Conservation (phyloP, 2,888 invertebrate genomes). For the Macrophya alboannulata region DNA sequence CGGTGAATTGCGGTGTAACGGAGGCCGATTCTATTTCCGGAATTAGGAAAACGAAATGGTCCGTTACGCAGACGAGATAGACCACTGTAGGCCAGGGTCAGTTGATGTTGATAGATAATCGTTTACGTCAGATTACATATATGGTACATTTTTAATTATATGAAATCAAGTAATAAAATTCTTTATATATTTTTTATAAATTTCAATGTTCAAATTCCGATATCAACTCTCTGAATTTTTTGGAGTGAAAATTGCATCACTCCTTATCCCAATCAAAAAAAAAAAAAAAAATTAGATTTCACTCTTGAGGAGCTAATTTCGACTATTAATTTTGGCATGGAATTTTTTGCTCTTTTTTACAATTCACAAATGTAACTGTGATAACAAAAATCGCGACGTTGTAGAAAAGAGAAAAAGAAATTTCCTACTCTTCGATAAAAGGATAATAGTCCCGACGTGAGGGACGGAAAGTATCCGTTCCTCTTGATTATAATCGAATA, state of each 20-base stretch:
- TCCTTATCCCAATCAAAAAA: no score
- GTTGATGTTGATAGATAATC: not conserved
- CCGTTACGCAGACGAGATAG: not conserved
- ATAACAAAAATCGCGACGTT: not conserved
- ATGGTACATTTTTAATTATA: no score
- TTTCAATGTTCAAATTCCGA: no score
- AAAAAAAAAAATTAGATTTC: no score
- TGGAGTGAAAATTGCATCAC: not conserved
- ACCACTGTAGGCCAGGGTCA: not conserved
- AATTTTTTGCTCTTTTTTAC: no score
- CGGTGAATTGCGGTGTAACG: constrained; percentile 46
- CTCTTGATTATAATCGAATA: constrained; percentile 24
- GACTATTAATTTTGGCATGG: no score
- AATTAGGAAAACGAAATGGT: not conserved
- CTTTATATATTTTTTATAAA: no score
- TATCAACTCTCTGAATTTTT: no score
- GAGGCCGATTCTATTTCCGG: constrained; percentile 39
- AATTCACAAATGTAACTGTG: no score
- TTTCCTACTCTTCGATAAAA: not conserved
- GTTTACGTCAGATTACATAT: not conserved
- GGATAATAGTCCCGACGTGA: not conserved
- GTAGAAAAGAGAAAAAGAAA: not conserved
- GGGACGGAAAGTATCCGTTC: not conserved
- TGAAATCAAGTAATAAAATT: no score
- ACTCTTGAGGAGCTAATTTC: no score